Conservation (phyloP, 2,888 invertebrate genomes). For the Acrobasis repandana region DNA sequence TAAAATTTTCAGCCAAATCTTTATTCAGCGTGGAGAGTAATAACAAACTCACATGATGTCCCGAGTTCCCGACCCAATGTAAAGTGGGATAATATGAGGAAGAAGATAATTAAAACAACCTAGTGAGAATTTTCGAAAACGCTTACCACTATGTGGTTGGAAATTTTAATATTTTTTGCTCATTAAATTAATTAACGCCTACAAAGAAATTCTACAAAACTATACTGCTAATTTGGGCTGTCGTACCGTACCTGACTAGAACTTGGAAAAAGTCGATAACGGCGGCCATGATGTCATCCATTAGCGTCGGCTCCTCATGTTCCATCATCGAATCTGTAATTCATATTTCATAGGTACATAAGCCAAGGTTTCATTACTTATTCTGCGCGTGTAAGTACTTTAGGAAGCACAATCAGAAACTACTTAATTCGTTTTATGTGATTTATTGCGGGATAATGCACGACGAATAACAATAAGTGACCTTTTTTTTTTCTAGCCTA, state of each 20-base stretch:
- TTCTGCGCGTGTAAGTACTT: background rate
- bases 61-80: no score
- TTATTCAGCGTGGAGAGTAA: no score
- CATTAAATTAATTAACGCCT: background rate
- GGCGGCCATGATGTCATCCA: conserved; percentile 69
- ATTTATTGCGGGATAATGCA: no score
- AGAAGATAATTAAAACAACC: no score
- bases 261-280: conserved; percentile 74
- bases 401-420: background rate
- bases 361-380: background rate
- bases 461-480: no score
- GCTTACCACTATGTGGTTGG: no score
- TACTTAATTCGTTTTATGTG: background rate
- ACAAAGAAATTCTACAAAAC: background rate
- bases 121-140: no score
- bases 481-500: no score
- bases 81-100: no score
- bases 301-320: conserved; percentile 52
- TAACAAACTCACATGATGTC: no score
- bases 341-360: conserved; percentile 3
- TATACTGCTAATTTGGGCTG: background rate
- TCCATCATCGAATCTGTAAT: conserved; percentile 56
- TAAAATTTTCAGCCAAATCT: no score
- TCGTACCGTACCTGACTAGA: conserved; percentile 67
- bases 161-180: background rate